Evolutionary conservation across 2,113 vertebrate species (phyloP).

Genomic region (Hiodon tergisus): DNA sequence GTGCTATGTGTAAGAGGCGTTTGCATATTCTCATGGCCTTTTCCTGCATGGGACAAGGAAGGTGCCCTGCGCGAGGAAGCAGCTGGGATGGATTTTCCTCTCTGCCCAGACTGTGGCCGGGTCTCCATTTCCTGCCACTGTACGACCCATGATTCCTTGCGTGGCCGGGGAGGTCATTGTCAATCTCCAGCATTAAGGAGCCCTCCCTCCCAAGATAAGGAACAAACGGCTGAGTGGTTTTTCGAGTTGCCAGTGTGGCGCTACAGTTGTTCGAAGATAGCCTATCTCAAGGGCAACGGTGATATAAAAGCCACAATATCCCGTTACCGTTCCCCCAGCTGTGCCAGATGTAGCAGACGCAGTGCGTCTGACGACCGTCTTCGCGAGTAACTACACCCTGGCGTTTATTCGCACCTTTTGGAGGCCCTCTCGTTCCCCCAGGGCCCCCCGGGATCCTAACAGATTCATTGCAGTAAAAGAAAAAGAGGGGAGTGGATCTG

Average conservation of each 20-base stretch:
- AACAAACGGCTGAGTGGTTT: background rate
- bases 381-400: slow-evolving; percentile 8
- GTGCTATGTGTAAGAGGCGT: slow-evolving; percentile 12
- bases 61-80: slow-evolving; percentile 16
- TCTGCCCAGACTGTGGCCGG: background rate
- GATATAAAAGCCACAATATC: too few species aligned
- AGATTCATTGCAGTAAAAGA: background rate
- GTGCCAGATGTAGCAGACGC: background rate
- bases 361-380: background rate
- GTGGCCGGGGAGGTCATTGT: background rate
- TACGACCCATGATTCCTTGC: slow-evolving; percentile 6
- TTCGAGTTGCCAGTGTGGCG: too few species aligned
- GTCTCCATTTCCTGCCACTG: slow-evolving; percentile 13
- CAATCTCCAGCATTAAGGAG: slow-evolving; percentile 2
- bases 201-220: slow-evolving; percentile 11
- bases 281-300: background rate
- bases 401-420: background rate
- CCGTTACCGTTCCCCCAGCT: background rate
- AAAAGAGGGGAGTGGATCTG: background rate
- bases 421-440: too few species aligned
- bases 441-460: background rate
- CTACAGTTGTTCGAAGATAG: background rate
- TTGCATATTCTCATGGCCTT: slow-evolving; percentile 17
- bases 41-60: slow-evolving; percentile 24
- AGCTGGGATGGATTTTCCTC: slow-evolving; percentile 10